A percentile compares a stretch with the other conserved stretches of the same genome.
These are phyloP conservation scores for Zapus hudsonius DNA, from an alignment of 2,113 vertebrate genomes.

Conservation along the genomic window DNA sequence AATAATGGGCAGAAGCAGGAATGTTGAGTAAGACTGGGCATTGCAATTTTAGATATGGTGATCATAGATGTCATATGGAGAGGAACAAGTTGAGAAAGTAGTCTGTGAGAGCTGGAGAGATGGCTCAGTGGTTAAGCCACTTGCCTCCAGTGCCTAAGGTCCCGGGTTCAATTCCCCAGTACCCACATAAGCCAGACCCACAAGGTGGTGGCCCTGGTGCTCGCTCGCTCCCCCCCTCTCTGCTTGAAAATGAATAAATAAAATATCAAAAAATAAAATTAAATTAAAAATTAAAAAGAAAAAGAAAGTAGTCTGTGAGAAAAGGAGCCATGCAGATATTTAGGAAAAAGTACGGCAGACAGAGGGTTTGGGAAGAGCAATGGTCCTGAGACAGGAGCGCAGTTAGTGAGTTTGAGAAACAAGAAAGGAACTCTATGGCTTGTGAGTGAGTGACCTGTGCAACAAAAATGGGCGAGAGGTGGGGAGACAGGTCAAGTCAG, in stretches of 20 bases:
- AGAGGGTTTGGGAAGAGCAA: background rate
- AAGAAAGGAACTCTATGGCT: background rate
- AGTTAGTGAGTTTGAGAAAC: background rate
- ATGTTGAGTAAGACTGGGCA: background rate
- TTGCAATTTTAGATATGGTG: background rate
- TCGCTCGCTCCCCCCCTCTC: too few relatives aligned
- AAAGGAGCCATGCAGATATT: background rate
- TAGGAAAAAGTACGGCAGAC: background rate
- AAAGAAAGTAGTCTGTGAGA: background rate
- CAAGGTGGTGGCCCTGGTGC: too few relatives aligned
- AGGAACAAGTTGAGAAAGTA: background rate
- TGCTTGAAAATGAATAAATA: too few relatives aligned
- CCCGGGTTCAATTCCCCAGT: too few relatives aligned
- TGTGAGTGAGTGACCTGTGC: background rate
- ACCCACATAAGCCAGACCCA: too few relatives aligned
- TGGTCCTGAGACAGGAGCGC: background rate
- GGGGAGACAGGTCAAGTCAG: too few relatives aligned
- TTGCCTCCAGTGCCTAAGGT: too few relatives aligned
- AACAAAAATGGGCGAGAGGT: too few relatives aligned
- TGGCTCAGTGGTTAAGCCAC: too few relatives aligned
- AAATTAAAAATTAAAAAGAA: too few relatives aligned
- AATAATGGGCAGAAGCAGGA: background rate
- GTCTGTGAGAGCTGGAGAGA: accelerated
- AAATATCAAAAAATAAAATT: too few relatives aligned
- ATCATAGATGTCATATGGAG: background rate